A percentile compares a stretch with the other conserved stretches of the same genome.
Evolutionary conservation across 2,113 vertebrate species (phyloP).

Genomic region (Bubo bubo): DNA sequence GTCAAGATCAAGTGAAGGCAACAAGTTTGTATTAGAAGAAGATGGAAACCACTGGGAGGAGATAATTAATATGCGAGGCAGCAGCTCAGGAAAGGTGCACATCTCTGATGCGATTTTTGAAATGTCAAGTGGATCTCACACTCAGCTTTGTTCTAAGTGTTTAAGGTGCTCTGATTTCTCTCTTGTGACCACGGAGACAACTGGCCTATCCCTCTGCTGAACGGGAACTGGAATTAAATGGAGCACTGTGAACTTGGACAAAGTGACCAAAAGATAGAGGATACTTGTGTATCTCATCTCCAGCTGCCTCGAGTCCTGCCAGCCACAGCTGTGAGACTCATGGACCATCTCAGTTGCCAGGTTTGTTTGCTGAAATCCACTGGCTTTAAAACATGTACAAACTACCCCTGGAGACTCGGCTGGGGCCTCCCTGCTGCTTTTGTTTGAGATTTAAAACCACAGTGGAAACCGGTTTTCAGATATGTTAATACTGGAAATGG

Average conservation of each 20-base stretch:
- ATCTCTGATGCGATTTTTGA: neutral
- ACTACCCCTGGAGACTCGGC: neutral
- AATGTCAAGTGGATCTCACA: neutral
- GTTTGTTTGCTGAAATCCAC: slow-evolving; percentile 49
- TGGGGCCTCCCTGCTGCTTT: slow-evolving; percentile 52
- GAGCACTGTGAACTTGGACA: slow-evolving; percentile 42
- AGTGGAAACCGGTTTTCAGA: neutral
- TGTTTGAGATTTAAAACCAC: slow-evolving; percentile 23
- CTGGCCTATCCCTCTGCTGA: neutral
- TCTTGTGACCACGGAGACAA: neutral
- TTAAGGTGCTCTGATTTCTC: neutral
- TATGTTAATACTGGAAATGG: neutral
- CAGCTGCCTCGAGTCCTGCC: slow-evolving; percentile 39
- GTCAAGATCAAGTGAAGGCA: neutral
- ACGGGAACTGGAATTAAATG: neutral
- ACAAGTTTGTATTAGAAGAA: neutral
- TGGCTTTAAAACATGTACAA: neutral
- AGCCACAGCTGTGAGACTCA: slow-evolving; percentile 52
- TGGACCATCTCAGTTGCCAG: slow-evolving; percentile 36
- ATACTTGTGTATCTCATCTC: neutral
- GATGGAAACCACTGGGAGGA: neutral
- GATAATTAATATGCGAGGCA: fast-evolving
- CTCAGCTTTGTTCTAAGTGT: neutral
- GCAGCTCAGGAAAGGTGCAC: neutral
- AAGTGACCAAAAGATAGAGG: slow-evolving; percentile 22